Base-by-base conservation (phyloP, 2,113 vertebrate species). In the Xiphophorus hellerii region DNA sequence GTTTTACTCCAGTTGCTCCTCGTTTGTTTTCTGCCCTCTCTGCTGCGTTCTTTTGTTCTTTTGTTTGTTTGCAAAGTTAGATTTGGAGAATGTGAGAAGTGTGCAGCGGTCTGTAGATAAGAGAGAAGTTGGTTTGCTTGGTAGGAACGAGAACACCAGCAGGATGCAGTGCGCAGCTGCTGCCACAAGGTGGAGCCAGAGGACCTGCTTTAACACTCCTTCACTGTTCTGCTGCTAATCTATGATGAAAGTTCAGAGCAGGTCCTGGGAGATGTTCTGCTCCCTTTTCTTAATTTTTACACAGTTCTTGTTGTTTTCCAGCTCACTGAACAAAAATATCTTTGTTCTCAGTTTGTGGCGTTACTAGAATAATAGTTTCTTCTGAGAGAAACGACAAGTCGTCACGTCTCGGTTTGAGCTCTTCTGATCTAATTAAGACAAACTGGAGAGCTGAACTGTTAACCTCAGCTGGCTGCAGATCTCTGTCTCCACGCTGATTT, bases 181-280 rank as follows among this genome's bases (percentile, higher is more conserved):
- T 25, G 48, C 87, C 87, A 80, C 74, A 13, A 89, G 89, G 9
- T 76, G 85, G 85, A 2, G 76, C 3, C 76, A 31, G 62, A 1
- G 71, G 44, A 71, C 31, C 83, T 74, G 31, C 17, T 76, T 72
- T n/a, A 15, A 5, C 0, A 0, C 29, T 33, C 27, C 58, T 7
- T 28, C 31, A 37, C 63, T 13, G 63, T 25, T 66, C 20, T 58
- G 20, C 51, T 58, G 51, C 51, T 17, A 3, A 3, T 1, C 51
- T 15, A 8, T 58, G 51, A 17, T 48, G 14, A 44, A 44, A 17
- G 12, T 17, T 44, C 42, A 48, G 44, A 17, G 14, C 44, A 48
- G 51, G 7, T 3, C 0, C 51, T 25, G 51, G 51, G 25, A 10
- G 22, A 54, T 10, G 51, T 54, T 54, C 25, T 2, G 20, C 22